Conservation (phyloP, 2,113 vertebrate genomes). For the Hylia prasina region DNA sequence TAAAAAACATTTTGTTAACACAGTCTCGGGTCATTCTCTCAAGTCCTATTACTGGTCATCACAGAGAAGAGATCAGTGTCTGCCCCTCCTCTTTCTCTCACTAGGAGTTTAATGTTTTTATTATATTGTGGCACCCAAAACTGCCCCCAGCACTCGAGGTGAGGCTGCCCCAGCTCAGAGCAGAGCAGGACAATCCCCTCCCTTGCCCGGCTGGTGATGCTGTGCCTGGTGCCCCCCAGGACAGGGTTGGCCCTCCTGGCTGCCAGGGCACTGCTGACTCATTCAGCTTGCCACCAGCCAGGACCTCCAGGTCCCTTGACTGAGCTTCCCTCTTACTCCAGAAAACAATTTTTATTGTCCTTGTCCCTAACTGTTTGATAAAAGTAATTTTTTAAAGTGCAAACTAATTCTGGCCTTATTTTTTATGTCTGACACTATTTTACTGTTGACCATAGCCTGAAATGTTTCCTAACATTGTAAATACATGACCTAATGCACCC, state of each 20-base stretch:
- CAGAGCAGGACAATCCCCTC: neutral
- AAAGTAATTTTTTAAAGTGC: neutral
- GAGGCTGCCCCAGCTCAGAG: rapidly evolving
- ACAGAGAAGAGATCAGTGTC: neutral
- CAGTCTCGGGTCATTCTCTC: neutral
- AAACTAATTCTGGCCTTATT: neutral
- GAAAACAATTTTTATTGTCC: neutral
- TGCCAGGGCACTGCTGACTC: neutral
- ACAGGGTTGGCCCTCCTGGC: rapidly evolving
- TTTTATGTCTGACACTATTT: neutral
- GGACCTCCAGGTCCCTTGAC: neutral
- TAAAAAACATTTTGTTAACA: neutral
- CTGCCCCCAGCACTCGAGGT: rapidly evolving
- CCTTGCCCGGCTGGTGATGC: rapidly evolving
- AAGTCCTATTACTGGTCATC: neutral
- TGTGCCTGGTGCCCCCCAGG: neutral
- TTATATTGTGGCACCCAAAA: too few species aligned
- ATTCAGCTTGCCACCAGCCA: rapidly evolving
- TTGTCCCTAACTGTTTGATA: neutral
- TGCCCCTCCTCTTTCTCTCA: neutral
- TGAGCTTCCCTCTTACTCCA: neutral
- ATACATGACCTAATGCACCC: neutral
- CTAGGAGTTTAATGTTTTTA: rapidly evolving
- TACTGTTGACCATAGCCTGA: neutral
- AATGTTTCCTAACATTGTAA: neutral